Evolutionary conservation across 2,113 vertebrate genomes (phyloP).

Genomic region (Ia io): DNA sequence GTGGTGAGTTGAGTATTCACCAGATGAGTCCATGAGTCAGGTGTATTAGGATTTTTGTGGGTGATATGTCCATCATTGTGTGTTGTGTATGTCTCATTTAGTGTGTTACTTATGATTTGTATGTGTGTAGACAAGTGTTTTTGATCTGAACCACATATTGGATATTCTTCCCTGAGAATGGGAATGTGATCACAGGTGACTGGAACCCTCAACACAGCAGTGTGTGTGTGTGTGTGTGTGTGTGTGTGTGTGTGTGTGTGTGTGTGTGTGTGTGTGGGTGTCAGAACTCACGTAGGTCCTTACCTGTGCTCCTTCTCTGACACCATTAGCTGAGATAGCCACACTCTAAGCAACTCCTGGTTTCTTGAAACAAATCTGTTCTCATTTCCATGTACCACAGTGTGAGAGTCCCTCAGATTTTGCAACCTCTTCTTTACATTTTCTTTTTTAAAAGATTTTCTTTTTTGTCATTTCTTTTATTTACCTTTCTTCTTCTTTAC

Average conservation of each 20-base stretch:
- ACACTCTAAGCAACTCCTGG: background rate
- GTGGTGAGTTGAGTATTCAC: background rate
- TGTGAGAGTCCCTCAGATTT: background rate
- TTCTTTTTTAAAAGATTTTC: too few species aligned
- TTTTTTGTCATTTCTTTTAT: too few species aligned
- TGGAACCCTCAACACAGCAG: background rate
- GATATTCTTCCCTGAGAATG: background rate
- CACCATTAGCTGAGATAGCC: background rate
- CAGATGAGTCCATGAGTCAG: too few species aligned
- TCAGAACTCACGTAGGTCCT: background rate
- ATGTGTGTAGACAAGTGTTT: background rate
- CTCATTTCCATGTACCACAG: background rate
- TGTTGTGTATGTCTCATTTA: background rate
- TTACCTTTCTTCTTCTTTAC: background rate
- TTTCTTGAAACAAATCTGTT: background rate
- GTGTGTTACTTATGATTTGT: background rate
- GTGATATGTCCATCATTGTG: background rate
- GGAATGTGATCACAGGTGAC: background rate
- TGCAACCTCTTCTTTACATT: background rate
- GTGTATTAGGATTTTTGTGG: background rate
- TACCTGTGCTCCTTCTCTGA: background rate
- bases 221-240: background rate
- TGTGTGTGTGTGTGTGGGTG: background rate
- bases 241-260: background rate
- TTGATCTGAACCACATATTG: background rate